Base-by-base conservation (phyloP, 2,888 invertebrate species). In the Arrhopalites spinosus region DNA sequence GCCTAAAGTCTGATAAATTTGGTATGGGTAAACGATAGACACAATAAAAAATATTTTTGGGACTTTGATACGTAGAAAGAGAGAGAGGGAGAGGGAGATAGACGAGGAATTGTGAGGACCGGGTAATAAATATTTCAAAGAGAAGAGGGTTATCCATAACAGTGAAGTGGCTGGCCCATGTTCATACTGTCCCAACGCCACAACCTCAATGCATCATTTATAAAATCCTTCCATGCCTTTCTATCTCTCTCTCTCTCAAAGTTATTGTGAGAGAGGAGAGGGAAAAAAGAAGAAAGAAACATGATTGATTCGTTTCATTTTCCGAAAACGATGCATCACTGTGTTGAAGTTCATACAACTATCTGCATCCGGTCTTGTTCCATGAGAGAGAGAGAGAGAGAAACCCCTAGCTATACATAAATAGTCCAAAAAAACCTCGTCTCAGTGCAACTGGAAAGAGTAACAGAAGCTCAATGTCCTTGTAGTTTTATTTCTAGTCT, bases 241-340 rank as follows among this genome's bases (percentile, higher is more conserved):
- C 53, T 69, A 69, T 69, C 69, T 69, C 50, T 25, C 27, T 59
- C 27, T 36, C 11, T 11, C 36, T 36, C 36, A 3, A 11, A 36
- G 36, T 36, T 36, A 36, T 36, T 36, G 36, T 36, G 11, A 36
- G 5, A 36, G 36, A 36, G 36, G 36, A 36, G 36, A 36, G 29
- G 43, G 43, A 36, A 30, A 43, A 20, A 25, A 71, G 61, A 61
- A 59, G 59, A 59, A 59, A 71, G 71, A 43, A 59, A 43, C 59
- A 71, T 71, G 71, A 71, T 71, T 71, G 71, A 71, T 71, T 61
- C 71, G 71, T 71, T 61, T 71, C 71, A 71, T 71, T 71, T 71
- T 71, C 71, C 71, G 59, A 27, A 30, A 71, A 59, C 36, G 59
- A 71, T 71, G 59, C 59, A 71, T 71, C 71, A 71, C 43, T 71